phyloP scores from a whole-genome alignment of 2,888 invertebrate species.

The Bruchidius siliquastri region DNA sequence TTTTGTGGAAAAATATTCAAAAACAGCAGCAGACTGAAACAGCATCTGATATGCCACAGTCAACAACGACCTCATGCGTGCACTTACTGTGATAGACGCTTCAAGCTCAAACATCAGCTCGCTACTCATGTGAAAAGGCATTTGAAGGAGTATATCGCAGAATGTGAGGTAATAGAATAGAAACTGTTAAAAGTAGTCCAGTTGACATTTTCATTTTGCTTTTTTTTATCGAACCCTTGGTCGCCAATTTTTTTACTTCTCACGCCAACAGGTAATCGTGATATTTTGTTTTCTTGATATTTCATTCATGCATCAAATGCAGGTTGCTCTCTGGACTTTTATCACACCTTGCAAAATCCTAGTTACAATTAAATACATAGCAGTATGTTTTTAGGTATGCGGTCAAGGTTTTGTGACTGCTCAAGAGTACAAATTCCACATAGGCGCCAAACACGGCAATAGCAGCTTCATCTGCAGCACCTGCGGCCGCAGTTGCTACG shows the following conservation, averaged over 20 bases:
- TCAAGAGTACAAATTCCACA: conserved; percentile 34
- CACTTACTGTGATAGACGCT: conserved; percentile 20
- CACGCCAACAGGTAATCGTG: no score
- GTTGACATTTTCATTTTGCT: no score
- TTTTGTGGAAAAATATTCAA: conserved; percentile 47
- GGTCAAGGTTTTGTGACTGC: conserved; percentile 32
- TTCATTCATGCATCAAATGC: no score
- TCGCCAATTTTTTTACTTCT: no score
- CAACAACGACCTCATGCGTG: conserved; percentile 46
- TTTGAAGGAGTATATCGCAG: conserved; percentile 48
- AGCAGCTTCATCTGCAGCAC: conserved; percentile 26
- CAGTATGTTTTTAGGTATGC: conserved; percentile 17
- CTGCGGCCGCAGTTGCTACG: conserved; percentile 30
- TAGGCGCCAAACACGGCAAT: conserved; percentile 29
- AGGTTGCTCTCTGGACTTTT: no score
- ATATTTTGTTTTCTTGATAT: no score
- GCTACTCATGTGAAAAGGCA: conserved; percentile 36
- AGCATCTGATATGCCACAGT: conserved; percentile 48
- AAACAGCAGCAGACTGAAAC: conserved; percentile 44
- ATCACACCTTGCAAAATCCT: background rate
- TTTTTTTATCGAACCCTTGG: no score
- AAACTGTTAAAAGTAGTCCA: no score
- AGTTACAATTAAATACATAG: background rate
- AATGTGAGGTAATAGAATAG: conserved; percentile 35
- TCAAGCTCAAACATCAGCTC: conserved; percentile 14